Base-by-base conservation (phyloP, 2,797 vertebrate genomes). In the Neostethus bicornis region DNA sequence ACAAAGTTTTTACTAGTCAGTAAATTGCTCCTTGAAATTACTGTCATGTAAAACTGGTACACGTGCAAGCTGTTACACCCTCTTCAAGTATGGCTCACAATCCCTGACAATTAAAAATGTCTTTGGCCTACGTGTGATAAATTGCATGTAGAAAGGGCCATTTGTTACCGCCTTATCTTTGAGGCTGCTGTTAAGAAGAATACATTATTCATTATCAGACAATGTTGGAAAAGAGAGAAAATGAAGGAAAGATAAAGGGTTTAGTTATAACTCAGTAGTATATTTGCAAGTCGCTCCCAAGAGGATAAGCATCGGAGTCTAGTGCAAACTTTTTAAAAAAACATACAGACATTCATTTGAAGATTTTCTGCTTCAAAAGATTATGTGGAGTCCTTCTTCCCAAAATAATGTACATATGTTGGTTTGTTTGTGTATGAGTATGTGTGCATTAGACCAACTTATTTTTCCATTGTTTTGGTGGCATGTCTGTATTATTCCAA, bases 161-260 rank as follows among this genome's bases (percentile, higher is more conserved):
- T 91, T 88, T 79, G 80, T 86, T 84, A 79, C 50, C 61, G 68
- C 52, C 73, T 87, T 87, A 87, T 86, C 84, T 82, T 48, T 68
- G 28, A 73, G 52, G 48, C 51, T 65, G 69, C 67, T 73, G 66
- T 69, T 76, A 69, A 70, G 66, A 75, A 52, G 69, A 68, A 62
- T 70, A 77, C 79, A 83, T 80, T 70, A 84, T 85, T 70, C 68
- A 54, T 75, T 70, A 85, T 83, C 75, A 70, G 63, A 69, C 64
- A 58, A 51, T 54, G 44, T 51, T 73, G 62, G 53, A 75, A 82
- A 76, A 70, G 51, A 74, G 49, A 71, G 69, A 61, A 74, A 85
- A 73, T 64, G 66, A 79, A 81, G 78, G 67, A 80, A 51, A 79
- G 70, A 84, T 83, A 49, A 60, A 16, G 26, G 31, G 39, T 72